Evolutionary conservation across 2,797 vertebrate species (phyloP), one percentile per base, ranked within the genome.

Genomic region (Philypnodon macrostomus): DNA sequence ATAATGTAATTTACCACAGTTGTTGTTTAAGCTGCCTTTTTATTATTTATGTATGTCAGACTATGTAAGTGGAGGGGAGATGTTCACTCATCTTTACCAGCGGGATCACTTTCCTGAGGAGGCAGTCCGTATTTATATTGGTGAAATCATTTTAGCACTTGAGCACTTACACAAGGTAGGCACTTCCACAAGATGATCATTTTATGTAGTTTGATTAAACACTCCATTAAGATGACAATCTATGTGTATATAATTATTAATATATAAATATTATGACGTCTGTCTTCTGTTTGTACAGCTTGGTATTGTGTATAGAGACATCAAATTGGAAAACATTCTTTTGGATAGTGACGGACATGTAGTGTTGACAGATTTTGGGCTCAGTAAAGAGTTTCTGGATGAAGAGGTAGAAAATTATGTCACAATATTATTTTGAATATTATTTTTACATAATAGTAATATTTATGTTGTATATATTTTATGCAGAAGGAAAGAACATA

Each of bases 11-110:
- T n/a, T n/a, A n/a, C n/a, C n/a, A n/a, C n/a, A n/a, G n/a, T n/a
- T n/a, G n/a, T 14, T 74, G 47, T 54, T 71, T 4, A 70, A 63
- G 45, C 40, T 53, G 6, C 13, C 34, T 67, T 73, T 23, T 63
- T 4, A 74, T 41, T 77, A 41, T 63, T 8, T 53, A 6, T 75
- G 40, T 75, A 39, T 85, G 64, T 64, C 69, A 97, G 94, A 97
- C 73, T 97, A 96, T 6, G 94, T 97, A 71, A 95, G 91, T 1
- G 94, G 95, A 0, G 95, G 95, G 1, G 95, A 97, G 84, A 93
- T 96, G 87, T 96, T 97, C 79, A 96, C 95, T 31, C 95, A 97
- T 77, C 84, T 96, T 54, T 95, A 95, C 74, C 94, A 97, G 77
- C 88, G 93, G 23, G 94, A 96, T 78, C 92, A 93, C 83, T 97